Evolutionary conservation across 2,797 vertebrate species (phyloP).

Genomic region (Sebastes oblongus): DNA sequence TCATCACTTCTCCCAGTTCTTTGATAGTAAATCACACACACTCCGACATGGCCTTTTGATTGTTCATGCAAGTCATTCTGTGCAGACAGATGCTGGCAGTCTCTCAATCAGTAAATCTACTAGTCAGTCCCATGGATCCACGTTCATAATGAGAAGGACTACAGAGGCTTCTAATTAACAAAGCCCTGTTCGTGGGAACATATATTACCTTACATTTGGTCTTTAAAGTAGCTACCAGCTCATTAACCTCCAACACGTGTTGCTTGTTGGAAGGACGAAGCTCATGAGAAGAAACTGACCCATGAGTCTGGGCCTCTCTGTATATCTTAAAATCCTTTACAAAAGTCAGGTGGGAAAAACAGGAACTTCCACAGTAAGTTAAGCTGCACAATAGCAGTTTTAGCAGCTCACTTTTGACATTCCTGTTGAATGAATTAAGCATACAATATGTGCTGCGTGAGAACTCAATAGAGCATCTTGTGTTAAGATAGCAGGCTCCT

Average conservation of each 20-base stretch:
- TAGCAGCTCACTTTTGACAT: slow-evolving; percentile 9
- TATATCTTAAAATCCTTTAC: not conserved
- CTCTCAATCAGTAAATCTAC: slow-evolving; percentile 5
- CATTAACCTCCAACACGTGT: not conserved
- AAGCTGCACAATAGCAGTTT: not conserved
- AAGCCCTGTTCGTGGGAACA: not conserved
- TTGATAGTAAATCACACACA: slow-evolving; percentile 18
- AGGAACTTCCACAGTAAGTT: not conserved
- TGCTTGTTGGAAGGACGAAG: not conserved
- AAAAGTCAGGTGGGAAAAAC: not conserved
- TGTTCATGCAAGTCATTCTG: not conserved
- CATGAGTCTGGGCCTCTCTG: not conserved
- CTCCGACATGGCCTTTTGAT: not conserved
- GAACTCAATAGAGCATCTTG: slow-evolving; percentile 3
- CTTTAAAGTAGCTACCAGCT: not conserved
- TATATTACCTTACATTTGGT: not conserved
- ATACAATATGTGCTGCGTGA: not conserved
- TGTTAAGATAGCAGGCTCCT: slow-evolving; percentile 5
- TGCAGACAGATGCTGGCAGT: not conserved
- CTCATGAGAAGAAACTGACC: not conserved
- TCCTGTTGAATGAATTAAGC: slow-evolving; percentile 11
- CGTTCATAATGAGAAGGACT: not conserved
- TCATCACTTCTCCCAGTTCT: slow-evolving; percentile 22
- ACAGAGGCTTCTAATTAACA: not conserved
- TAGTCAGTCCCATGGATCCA: not conserved